Base-by-base conservation (phyloP, 2,888 invertebrate species). In the Kryphioiulus occultus region DNA sequence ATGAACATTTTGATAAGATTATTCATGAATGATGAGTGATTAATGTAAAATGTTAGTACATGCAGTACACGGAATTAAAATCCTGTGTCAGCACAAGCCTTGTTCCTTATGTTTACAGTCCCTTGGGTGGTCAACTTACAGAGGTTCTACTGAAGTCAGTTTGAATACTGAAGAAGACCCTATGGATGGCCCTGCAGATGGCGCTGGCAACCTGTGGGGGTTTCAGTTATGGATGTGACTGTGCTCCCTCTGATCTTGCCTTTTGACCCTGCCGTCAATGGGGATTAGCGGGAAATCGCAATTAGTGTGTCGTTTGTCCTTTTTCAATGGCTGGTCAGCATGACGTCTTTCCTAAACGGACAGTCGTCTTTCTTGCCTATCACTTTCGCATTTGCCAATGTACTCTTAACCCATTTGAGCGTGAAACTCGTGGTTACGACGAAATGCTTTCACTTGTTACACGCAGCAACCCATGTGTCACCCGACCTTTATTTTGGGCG, bases 401-500 rank as follows among this genome's bases (percentile, higher is more conserved):
- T 53, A 9, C 53, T 53, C 53, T 53, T 53, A 53, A 53, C 53
- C 53, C 53, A n/a, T 53, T 53, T 53, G n/a, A 53, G n/a, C 19
- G 19, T 53, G n/a, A 53, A 47, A 47, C 47, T 47, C 19, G 3
- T 17, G 19, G 15, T 47, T 47, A 47, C 47, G 47, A 17, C 47
- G 47, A 47, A 53, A 53, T 53, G n/a, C 47, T 53, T 53, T 53
- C 53, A 53, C 53, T n/a, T n/a, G 5, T 12, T n/a, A n/a, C n/a
- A n/a, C n/a, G n/a, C 53, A 53, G n/a, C 53, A 53, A 53, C 53
- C 53, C 53, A 53, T 53, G 53, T 53, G 53, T 53, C 53, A 53
- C 53, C 53, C n/a, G 53, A 53, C 19, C 53, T 53, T 53, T 53
- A 53, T 53, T 53, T 53, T 53, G 53, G n/a, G 5, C n/a, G 53